Percentiles rank a stretch among this genome's conserved stretches.
phyloP scores from a whole-genome alignment of 2,113 vertebrate species.

The Montifringilla adamsi region DNA sequence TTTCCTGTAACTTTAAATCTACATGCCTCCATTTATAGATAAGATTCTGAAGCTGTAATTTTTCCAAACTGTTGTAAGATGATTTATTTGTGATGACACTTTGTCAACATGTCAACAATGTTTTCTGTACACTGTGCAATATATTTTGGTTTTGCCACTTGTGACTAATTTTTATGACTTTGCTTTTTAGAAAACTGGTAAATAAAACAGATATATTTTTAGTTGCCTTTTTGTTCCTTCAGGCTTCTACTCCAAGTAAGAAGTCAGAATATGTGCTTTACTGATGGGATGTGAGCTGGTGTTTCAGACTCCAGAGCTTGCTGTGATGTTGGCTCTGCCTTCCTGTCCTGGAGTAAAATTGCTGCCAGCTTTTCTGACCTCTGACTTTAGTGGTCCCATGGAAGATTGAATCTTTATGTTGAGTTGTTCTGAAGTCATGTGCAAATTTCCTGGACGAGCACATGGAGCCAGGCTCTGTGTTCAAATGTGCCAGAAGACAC shows the following conservation, averaged over 20 bases:
- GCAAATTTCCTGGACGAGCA: background rate
- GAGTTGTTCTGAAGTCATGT: background rate
- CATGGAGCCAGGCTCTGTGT: background rate
- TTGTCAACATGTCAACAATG: conserved; percentile 55
- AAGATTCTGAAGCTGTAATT: conserved; percentile 59
- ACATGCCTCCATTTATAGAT: conserved; percentile 72
- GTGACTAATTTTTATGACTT: conserved; percentile 79
- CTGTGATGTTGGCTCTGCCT: background rate
- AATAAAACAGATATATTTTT: conserved; percentile 82
- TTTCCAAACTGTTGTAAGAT: conserved; percentile 57
- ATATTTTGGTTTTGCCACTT: conserved; percentile 71
- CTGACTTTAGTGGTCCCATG: background rate
- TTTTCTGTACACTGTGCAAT: conserved; percentile 72
- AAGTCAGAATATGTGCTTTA: background rate
- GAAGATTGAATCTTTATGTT: background rate
- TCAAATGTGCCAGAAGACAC: background rate
- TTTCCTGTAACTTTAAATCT: conserved; percentile 67
- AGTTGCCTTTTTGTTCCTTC: conserved; percentile 35
- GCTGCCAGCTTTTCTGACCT: background rate
- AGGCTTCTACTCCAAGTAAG: background rate
- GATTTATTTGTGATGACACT: conserved; percentile 51
- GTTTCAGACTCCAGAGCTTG: background rate
- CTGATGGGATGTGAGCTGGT: background rate
- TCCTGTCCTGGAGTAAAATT: background rate
- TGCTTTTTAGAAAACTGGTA: conserved; percentile 80